phyloP scores from a whole-genome alignment of 2,113 vertebrate genomes.

The Columba janthina region DNA sequence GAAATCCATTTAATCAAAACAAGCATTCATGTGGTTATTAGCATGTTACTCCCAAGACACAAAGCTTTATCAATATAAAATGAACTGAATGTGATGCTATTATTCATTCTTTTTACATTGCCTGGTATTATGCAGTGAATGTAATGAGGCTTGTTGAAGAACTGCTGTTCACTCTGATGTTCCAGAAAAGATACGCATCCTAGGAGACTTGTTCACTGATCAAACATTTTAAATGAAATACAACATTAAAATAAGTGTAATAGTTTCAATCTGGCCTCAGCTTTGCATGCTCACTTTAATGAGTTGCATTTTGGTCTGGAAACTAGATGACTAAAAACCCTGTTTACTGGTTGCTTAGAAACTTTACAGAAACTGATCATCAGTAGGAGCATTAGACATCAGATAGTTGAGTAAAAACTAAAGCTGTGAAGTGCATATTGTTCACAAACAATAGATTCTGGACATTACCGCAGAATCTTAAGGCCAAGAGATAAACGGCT shows the following conservation, averaged over 20 bases:
- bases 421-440: not conserved
- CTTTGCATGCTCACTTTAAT: not conserved
- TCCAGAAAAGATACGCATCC: not conserved
- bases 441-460: not conserved
- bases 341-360: not conserved
- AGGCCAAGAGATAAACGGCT: not conserved
- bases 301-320: not conserved
- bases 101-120: not conserved
- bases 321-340: not conserved
- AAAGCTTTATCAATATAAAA: slow-evolving; percentile 25
- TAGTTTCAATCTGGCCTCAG: not conserved
- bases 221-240: slow-evolving; percentile 8
- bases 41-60: not conserved
- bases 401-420: not conserved
- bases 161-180: not conserved
- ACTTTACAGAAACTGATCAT: not conserved
- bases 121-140: not conserved
- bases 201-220: not conserved
- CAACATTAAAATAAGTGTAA: not conserved
- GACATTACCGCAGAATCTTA: not conserved
- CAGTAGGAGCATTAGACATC: not conserved
- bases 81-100: not conserved
- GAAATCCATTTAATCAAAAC: slow-evolving; percentile 22
- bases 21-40: not conserved
- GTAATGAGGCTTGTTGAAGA: slow-evolving; percentile 17